Evolutionary conservation across 2,888 invertebrate genomes (phyloP), one percentile per base, ranked within the genome.

Genomic region (Eudasyphora cyanicolor): DNA sequence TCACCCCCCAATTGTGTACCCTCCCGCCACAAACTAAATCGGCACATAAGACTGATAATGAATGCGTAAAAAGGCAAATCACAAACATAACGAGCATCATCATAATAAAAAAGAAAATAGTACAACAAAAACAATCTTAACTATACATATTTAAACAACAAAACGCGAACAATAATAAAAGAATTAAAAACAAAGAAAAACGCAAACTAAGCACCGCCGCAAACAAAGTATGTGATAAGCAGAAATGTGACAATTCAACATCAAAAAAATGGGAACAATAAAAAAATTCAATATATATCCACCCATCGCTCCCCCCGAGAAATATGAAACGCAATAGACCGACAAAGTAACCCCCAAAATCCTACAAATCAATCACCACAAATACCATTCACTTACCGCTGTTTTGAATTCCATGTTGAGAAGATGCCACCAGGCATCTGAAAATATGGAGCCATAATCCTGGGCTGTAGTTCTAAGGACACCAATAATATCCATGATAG

Each of bases 331-430:
- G 10, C 54, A 19, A 32, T 64, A 35, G 12, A 70, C 54, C 42
- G 64, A 19, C 75, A 35, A 67, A 62, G 51, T 42, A 81, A 67
- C n/a, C n/a, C n/a, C n/a, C n/a, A 76, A 69, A 21, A 29, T 14
- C 21, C 67, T 19, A 74, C n/a, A 24, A 32, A 62, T 17, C 69
- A 75, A 64, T 27, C 75, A 69, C 69, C 32, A 21, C 67, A 51
- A 54, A 38, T n/a, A n/a, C n/a, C n/a, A n/a, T n/a, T n/a, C n/a
- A 89, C 89, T 92, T 90, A 94, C 94, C 93, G 93, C 93, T 92
- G 88, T 92, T 88, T 86, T 92, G 88, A 93, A 92, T 93, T 94
- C 93, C 89, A 91, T 91, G 91, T 89, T 93, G 92, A 91, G 92
- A 92, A 91, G 93, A 92, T 92, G 93, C 92, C 89, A 93, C 93